These are phyloP conservation scores for Metallyticus violacea DNA, from an alignment of 2,888 invertebrate genomes.

Conservation along the genomic window DNA sequence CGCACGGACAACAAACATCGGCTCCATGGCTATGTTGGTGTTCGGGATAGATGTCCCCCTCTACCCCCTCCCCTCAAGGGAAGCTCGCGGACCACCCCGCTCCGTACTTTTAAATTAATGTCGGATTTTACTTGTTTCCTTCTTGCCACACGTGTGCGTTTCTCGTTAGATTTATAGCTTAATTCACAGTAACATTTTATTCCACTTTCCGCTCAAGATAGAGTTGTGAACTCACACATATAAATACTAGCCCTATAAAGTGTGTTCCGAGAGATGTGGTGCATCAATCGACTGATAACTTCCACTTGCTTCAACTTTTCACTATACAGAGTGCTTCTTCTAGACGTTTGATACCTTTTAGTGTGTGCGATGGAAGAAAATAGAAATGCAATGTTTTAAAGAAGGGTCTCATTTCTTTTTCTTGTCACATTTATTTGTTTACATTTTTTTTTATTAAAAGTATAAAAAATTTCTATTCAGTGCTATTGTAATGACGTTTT, in stretches of 20 bases:
- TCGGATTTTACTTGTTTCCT: background rate
- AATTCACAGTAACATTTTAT: background rate
- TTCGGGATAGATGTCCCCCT: background rate
- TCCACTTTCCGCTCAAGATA: background rate
- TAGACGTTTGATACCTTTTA: no score
- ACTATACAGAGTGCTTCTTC: background rate
- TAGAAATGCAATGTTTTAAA: no score
- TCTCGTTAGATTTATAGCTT: background rate
- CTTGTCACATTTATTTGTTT: no score
- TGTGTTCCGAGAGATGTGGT: background rate
- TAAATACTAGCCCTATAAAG: background rate
- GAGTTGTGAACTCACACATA: background rate
- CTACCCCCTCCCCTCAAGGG: background rate
- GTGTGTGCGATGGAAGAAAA: no score
- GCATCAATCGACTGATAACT: background rate
- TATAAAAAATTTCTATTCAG: no score
- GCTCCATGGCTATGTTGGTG: background rate
- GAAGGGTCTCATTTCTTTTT: no score
- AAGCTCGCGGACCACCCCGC: background rate
- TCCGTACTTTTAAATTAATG: background rate
- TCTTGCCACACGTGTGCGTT: background rate
- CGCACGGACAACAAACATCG: no score
- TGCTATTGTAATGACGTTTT: no score
- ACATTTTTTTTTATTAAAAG: no score
- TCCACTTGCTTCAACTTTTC: background rate